These are phyloP conservation scores for mouse (Mus musculus) DNA, from an alignment of 2,113 vertebrate genomes.

Conservation along the genomic window GRCm39 chrX:131915001-131915500, in stretches of 20 bases:
- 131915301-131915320: neutral
- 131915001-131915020: slow-evolving; percentile 23
- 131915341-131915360: neutral
- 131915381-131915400: neutral
- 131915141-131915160: neutral
- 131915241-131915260: neutral
- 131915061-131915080: neutral
- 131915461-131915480: neutral
- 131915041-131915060: slow-evolving; percentile 28
- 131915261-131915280: neutral
- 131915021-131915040: neutral
- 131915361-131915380: neutral
- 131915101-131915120: slow-evolving; percentile 3
- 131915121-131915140: slow-evolving; percentile 48
- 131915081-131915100: neutral
- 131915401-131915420: neutral
- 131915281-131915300: neutral
- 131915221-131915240: neutral
- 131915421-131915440: neutral
- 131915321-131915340: neutral
- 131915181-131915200: slow-evolving; percentile 45
- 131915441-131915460: neutral
- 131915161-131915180: slow-evolving; percentile 39
- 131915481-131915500: neutral
- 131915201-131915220: neutral